phyloP scores from a whole-genome alignment of 1,140 invertebrate species.

The Acromyrmex heyeri region DNA sequence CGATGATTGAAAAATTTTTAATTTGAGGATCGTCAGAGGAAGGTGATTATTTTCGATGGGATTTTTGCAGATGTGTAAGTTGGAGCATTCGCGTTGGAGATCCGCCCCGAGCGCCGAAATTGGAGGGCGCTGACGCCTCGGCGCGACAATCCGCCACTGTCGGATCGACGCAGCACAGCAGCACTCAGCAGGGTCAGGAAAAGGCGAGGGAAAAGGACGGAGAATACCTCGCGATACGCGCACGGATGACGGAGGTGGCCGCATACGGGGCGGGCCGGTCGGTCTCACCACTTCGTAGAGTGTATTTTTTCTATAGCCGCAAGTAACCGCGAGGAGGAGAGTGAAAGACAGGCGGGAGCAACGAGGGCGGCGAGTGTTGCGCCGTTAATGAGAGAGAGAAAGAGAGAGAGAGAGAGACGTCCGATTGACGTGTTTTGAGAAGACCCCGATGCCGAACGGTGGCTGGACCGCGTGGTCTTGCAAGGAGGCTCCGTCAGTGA shows the following conservation, averaged over 20 bases:
- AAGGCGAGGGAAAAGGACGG: conserved; percentile 63
- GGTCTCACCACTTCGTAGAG: conserved; percentile 66
- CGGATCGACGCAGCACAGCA: conserved; percentile 1
- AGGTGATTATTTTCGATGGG: background rate
- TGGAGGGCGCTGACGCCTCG: background rate
- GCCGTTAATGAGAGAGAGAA: background rate
- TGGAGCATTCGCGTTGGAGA: background rate
- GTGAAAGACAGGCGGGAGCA: no score
- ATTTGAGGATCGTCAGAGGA: background rate
- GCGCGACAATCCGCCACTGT: conserved; percentile 27
- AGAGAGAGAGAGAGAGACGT: background rate
- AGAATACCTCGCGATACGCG: conserved; percentile 32
- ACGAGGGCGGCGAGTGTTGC: background rate
- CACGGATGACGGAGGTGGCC: conserved; percentile 51
- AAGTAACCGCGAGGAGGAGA: conserved; percentile 13
- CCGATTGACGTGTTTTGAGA: conserved; percentile 39
- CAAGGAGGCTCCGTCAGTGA: conserved; percentile 22
- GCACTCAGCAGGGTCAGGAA: background rate
- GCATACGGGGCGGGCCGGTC: conserved; percentile 71
- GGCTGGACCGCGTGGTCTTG: conserved; percentile 58
- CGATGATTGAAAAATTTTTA: background rate
- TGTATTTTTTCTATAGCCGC: conserved; percentile 51
- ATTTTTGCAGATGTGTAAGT: background rate
- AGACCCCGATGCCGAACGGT: conserved; percentile 25
- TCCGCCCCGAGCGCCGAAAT: background rate